Percentiles rank a stretch among this genome's conserved stretches.
Evolutionary conservation across 2,888 invertebrate species (phyloP).

Genomic region (Yponomeuta sedellus): DNA sequence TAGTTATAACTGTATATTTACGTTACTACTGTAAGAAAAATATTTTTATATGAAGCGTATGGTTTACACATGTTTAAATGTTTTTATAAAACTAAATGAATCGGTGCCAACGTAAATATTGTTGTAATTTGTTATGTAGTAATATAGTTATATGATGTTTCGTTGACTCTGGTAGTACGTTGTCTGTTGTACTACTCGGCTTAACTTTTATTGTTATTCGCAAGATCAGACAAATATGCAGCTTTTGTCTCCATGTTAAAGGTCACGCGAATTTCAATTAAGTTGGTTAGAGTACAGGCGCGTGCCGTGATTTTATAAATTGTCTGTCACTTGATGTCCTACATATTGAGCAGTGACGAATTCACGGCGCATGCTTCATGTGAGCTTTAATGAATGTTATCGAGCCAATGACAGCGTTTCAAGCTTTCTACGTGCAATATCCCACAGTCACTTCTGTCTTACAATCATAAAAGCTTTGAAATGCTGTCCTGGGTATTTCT

Average conservation of each 20-base stretch:
- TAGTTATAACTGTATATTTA: constrained; percentile 60
- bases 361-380: constrained; percentile 31
- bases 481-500: constrained; percentile 35
- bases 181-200: constrained; percentile 26
- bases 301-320: constrained; percentile 1
- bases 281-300: constrained; percentile 2
- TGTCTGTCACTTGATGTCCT: neutral
- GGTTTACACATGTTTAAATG: constrained; percentile 50
- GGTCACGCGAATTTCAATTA: constrained; percentile 5
- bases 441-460: neutral
- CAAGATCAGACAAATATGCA: neutral
- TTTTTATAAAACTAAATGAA: constrained; percentile 65
- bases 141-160: constrained; percentile 67
- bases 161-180: constrained; percentile 64
- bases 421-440: neutral
- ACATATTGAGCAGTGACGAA: neutral
- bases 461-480: neutral
- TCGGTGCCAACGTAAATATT: constrained; percentile 75
- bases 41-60: constrained; percentile 70
- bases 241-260: neutral
- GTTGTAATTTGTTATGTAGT: constrained; percentile 76
- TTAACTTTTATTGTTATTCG: neutral
- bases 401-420: constrained; percentile 7
- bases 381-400: constrained; percentile 50
- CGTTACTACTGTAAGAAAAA: constrained; percentile 64